Evolutionary conservation across 2,113 vertebrate species (phyloP).

Genomic region (Archilochus colubris): DNA sequence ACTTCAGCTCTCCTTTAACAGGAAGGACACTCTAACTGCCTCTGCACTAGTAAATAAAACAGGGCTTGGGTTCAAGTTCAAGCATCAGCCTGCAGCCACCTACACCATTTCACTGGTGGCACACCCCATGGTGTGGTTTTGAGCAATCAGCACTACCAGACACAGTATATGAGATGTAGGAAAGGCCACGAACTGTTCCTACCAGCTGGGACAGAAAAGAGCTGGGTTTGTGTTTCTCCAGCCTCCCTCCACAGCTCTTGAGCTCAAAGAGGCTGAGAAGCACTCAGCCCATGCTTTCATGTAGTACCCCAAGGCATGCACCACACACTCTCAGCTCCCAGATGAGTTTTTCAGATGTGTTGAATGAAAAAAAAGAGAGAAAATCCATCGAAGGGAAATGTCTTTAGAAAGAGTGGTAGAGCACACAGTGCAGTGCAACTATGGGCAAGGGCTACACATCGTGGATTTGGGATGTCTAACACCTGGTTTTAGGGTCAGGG

Average conservation of each 20-base stretch:
- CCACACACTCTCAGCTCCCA: background rate
- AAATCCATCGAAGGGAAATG: background rate
- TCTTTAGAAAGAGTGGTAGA: background rate
- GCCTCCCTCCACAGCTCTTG: background rate
- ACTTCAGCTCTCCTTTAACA: background rate
- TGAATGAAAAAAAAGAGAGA: background rate
- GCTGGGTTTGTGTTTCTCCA: background rate
- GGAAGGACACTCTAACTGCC: background rate
- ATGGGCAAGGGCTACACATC: accelerated
- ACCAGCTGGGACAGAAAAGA: background rate
- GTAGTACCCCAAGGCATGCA: background rate
- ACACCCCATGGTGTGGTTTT: accelerated
- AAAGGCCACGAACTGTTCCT: background rate
- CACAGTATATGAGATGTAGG: background rate
- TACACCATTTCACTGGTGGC: background rate
- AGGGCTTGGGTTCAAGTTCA: background rate
- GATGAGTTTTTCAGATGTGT: accelerated
- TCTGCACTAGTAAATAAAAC: background rate
- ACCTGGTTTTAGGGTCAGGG: background rate
- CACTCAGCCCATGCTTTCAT: background rate
- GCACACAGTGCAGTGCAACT: accelerated
- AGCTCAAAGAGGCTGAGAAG: background rate
- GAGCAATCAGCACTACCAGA: background rate
- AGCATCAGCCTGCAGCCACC: background rate
- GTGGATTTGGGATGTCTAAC: background rate